Evolutionary conservation across 2,113 vertebrate genomes (phyloP).

Genomic region (Hassar affinis): DNA sequence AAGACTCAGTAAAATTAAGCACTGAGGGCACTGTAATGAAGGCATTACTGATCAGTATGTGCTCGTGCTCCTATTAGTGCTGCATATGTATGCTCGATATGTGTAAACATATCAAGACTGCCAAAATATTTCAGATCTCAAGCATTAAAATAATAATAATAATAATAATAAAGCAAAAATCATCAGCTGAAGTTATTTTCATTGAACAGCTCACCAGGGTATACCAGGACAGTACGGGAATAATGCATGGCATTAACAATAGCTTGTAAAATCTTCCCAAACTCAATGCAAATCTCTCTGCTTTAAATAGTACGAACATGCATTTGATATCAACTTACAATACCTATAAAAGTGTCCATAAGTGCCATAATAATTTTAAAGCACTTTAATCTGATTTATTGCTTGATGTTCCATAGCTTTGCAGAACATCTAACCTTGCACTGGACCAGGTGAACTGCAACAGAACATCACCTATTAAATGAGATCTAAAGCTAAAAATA

Average conservation of each 20-base stretch:
- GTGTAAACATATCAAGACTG: neutral
- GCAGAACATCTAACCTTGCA: slow-evolving; percentile 40
- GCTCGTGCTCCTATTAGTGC: neutral
- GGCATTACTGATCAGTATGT: neutral
- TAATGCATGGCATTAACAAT: neutral
- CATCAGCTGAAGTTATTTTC: neutral
- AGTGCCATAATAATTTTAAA: slow-evolving; percentile 3
- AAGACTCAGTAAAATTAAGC: slow-evolving; percentile 13
- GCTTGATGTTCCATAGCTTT: slow-evolving; percentile 11
- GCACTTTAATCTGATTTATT: slow-evolving; percentile 33
- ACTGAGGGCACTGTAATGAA: neutral
- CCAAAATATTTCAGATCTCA: neutral
- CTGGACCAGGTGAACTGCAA: slow-evolving; percentile 30
- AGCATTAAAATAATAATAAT: neutral
- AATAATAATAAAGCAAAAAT: neutral
- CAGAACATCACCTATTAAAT: slow-evolving; percentile 29
- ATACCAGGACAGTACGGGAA: neutral
- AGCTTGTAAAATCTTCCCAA: neutral
- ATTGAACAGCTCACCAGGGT: neutral
- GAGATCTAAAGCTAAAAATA: slow-evolving; percentile 51
- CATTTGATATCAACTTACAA: slow-evolving; percentile 29
- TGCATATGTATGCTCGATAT: neutral
- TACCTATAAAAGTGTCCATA: slow-evolving; percentile 22
- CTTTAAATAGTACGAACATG: neutral
- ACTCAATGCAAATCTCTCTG: neutral